These are phyloP conservation scores for Oopsacas minuta DNA, from an alignment of 37 sponge, comb jelly and placozoan species.

Conservation along the genomic window DNA sequence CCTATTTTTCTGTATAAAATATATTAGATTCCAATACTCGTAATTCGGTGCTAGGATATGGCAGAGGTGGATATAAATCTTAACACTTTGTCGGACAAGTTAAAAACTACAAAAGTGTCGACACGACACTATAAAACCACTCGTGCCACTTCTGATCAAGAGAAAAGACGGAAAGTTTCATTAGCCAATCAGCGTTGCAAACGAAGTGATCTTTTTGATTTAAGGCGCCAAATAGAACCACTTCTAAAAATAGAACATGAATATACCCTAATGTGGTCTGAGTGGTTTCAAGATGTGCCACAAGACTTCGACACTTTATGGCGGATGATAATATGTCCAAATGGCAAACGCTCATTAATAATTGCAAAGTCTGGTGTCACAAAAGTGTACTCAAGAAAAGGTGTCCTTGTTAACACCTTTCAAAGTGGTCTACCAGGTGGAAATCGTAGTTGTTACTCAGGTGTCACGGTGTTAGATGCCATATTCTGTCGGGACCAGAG, in stretches of 20 bases:
- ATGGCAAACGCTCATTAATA: conserved; percentile 68
- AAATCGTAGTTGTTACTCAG: background rate
- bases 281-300: conserved; percentile 85
- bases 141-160: conserved; percentile 17
- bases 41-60: background rate
- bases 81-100: background rate
- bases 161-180: background rate
- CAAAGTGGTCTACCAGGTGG: conserved; percentile 88
- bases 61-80: background rate
- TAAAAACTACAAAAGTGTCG: background rate
- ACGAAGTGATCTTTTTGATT: background rate
- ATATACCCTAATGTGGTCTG: conserved; percentile 86
- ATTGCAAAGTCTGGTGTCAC: conserved; percentile 60
- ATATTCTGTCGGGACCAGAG: background rate
- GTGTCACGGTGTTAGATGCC: background rate
- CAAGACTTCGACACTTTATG: conserved; percentile 59
- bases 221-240: background rate
- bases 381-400: conserved; percentile 55
- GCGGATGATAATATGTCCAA: conserved; percentile 62
- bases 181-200: conserved; percentile 17
- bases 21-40: background rate
- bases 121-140: background rate
- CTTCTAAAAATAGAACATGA: conserved; percentile 7
- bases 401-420: conserved; percentile 50
- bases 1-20: too few species aligned